Base-by-base conservation (phyloP, 1,140 invertebrate species). In the Magallana ariakensis region DNA sequence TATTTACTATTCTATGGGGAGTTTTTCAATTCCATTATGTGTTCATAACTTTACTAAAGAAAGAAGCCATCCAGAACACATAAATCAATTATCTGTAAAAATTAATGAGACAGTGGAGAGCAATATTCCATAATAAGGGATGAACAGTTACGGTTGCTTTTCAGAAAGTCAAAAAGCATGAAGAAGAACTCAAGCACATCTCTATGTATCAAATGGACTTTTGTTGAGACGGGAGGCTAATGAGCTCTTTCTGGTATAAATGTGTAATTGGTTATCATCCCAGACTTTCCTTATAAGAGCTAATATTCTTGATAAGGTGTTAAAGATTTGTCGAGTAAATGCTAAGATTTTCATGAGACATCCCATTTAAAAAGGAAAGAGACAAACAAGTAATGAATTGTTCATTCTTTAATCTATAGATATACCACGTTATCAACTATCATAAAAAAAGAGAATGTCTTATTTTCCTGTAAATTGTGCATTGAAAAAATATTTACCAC, bases 61-160 rank as follows among this genome's bases (percentile, higher is more conserved):
- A 75, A 13, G 66, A 75, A 75, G 33, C 66, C 66, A 75, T 9
- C 66, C 66, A 75, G 19, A 75, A 75, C 66, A 75, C 22, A 75
- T 75, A 26, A 75, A 75, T 75, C 66, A 75, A 75, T 26, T 62
- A 62, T 62, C 19, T 62, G 58, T 75, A 75, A 75, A 75, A 75
- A 75, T 75, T 75, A 75, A 75, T 75, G 66, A 75, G 22, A 75
- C 66, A 75, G 9, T 75, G 15, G 5, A 75, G 22, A 75, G 22
- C 5, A 33, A 26, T 13, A 26, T 26, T 26, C 33, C 66, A 75
- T 22, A n/a, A 46, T 60, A 26, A 75, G 13, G 66, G 66, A 75
- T 75, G 66, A 75, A 13, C 66, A 33, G 19, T 75, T 75, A 11
- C 5, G 22, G 22, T 75, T 75, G 19, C 66, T 75, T 75, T 75